These are phyloP conservation scores for Sebastes vulpes DNA, from an alignment of 2,797 vertebrate genomes.

Conservation along the genomic window DNA sequence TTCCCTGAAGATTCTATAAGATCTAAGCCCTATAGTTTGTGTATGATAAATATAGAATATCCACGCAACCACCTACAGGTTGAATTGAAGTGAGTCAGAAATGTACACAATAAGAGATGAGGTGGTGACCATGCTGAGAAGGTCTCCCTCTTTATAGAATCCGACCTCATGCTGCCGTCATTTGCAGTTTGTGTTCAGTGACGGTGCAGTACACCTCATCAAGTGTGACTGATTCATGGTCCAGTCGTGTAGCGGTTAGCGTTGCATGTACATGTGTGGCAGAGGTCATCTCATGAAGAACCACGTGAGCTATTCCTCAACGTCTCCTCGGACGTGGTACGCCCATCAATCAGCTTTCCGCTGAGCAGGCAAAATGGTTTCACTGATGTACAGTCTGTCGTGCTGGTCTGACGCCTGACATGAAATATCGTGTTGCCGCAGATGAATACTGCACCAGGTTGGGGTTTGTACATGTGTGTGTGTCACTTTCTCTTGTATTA, in stretches of 20 bases:
- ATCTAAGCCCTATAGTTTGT: not conserved
- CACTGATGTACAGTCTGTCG: slow-evolving; percentile 34
- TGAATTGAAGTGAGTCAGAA: slow-evolving; percentile 35
- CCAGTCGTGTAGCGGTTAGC: slow-evolving; percentile 4
- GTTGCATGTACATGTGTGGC: slow-evolving; percentile 1
- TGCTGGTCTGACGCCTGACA: slow-evolving; percentile 40
- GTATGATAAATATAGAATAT: not conserved
- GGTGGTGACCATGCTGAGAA: not conserved
- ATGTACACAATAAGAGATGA: not conserved
- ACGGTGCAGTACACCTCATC: not conserved
- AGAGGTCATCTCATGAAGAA: slow-evolving; percentile 45
- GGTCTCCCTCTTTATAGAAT: not conserved
- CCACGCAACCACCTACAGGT: not conserved
- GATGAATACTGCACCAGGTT: slow-evolving; percentile 38
- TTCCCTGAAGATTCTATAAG: not conserved
- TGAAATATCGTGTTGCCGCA: slow-evolving; percentile 60
- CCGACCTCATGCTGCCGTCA: not conserved
- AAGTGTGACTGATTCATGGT: not conserved
- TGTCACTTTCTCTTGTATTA: slow-evolving; percentile 23
- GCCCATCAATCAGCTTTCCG: slow-evolving; percentile 55
- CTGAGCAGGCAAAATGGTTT: slow-evolving; percentile 40
- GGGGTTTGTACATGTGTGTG: not conserved
- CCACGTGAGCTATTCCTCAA: slow-evolving; percentile 23
- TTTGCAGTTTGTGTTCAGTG: not conserved
- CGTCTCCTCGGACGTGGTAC: not conserved